Evolutionary conservation across 2,888 invertebrate species (phyloP).

Genomic region (Coenonympha glycerion): DNA sequence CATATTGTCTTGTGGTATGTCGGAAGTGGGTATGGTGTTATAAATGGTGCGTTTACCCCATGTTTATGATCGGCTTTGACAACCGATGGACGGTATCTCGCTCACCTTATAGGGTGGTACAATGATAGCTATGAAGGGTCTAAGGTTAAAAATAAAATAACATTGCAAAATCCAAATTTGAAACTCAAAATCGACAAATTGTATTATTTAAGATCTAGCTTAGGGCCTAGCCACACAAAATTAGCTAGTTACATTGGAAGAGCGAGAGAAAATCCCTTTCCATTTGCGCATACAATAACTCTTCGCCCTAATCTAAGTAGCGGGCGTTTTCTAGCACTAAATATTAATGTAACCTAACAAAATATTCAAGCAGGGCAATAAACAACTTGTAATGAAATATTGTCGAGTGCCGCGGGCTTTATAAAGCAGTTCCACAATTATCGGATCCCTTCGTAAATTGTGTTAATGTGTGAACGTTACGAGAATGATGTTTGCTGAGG

Average conservation of each 20-base stretch:
- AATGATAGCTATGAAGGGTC: too few species aligned
- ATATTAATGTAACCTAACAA: constrained; percentile 20
- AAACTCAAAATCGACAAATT: too few species aligned
- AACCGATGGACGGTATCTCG: too few species aligned
- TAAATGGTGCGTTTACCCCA: background rate
- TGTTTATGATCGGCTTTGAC: too few species aligned
- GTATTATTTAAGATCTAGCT: background rate
- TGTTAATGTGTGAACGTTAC: constrained; percentile 21
- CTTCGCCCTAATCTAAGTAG: constrained; percentile 7
- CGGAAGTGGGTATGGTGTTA: constrained; percentile 38
- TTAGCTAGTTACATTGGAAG: background rate
- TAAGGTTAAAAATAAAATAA: too few species aligned
- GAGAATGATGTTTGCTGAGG: constrained; percentile 13
- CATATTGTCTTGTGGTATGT: constrained; percentile 45
- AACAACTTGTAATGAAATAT: constrained; percentile 24
- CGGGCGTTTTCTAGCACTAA: constrained; percentile 9
- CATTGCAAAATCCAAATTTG: too few species aligned
- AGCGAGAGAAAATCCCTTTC: background rate
- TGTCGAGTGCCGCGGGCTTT: constrained; percentile 18
- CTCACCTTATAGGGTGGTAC: too few species aligned
- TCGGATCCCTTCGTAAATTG: constrained; percentile 24
- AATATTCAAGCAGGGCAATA: constrained; percentile 18
- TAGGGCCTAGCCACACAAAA: background rate
- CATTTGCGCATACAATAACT: background rate
- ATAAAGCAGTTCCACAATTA: constrained; percentile 21